Conservation (phyloP, 2,113 vertebrate genomes). For the Periophthalmus modestus region DNA sequence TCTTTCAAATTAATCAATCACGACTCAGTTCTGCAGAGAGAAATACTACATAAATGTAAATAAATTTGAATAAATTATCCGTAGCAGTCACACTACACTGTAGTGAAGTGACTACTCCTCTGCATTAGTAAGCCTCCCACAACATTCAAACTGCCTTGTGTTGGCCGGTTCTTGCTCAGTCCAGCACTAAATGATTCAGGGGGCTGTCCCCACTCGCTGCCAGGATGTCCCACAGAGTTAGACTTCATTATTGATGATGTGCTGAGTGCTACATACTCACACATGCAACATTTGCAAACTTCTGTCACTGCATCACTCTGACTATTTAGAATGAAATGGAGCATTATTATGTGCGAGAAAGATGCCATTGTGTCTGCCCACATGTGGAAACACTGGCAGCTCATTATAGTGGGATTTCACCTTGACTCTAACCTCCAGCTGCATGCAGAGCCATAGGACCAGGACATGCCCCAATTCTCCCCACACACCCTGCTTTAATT, state of each 20-base stretch:
- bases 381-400: constrained; percentile 29
- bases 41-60: not conserved
- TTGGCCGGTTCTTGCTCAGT: constrained; percentile 25
- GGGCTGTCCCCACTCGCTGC: constrained; percentile 44
- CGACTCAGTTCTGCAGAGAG: not conserved
- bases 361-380: not conserved
- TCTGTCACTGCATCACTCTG: constrained; percentile 36
- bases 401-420: constrained; percentile 43
- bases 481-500: not conserved
- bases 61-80: not conserved
- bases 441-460: not conserved
- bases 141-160: not conserved
- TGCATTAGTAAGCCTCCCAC: not conserved
- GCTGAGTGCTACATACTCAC: constrained; percentile 44
- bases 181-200: constrained; percentile 61
- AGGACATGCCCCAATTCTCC: constrained; percentile 4
- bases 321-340: constrained; percentile 27
- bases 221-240: constrained; percentile 47
- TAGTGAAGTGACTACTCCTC: not conserved
- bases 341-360: not conserved
- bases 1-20: not conserved
- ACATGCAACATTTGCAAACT: constrained; percentile 61
- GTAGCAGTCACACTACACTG: not conserved
- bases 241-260: constrained; percentile 63
- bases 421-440: constrained; percentile 29